Evolutionary conservation across 2,113 vertebrate genomes (phyloP).

Genomic region (Spheniscus mendiculus): DNA sequence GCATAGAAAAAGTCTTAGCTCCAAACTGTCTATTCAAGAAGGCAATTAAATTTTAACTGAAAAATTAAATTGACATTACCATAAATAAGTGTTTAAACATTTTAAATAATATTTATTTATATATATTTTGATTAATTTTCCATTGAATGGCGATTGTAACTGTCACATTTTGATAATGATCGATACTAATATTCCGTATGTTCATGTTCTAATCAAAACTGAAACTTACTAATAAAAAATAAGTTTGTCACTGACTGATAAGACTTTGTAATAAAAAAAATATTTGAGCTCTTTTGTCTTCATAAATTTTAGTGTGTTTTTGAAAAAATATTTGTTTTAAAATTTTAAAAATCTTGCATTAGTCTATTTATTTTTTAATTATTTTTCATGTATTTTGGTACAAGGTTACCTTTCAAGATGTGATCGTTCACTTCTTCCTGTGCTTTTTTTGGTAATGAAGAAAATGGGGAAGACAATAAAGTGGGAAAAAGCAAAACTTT

Average conservation of each 20-base stretch:
- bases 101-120: not conserved
- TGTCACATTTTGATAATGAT: not conserved
- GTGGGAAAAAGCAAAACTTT: rapidly evolving
- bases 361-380: rapidly evolving
- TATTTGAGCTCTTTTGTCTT: not conserved
- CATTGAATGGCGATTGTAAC: not conserved
- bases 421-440: not conserved
- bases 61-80: not conserved
- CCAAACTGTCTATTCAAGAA: not conserved
- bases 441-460: not conserved
- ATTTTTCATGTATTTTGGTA: not conserved
- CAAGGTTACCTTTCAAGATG: not conserved
- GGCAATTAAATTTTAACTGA: not conserved
- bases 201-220: not conserved
- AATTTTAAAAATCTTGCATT: not conserved
- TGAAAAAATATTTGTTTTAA: not conserved
- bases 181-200: rapidly evolving
- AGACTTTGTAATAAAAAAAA: not conserved
- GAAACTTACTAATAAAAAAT: not conserved
- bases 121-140: not conserved
- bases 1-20: not conserved
- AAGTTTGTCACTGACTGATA: not conserved
- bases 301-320: not conserved
- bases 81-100: not conserved
- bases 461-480: not conserved